phyloP scores from a whole-genome alignment of 2,113 vertebrate genomes.

The Cavia aperea region DNA sequence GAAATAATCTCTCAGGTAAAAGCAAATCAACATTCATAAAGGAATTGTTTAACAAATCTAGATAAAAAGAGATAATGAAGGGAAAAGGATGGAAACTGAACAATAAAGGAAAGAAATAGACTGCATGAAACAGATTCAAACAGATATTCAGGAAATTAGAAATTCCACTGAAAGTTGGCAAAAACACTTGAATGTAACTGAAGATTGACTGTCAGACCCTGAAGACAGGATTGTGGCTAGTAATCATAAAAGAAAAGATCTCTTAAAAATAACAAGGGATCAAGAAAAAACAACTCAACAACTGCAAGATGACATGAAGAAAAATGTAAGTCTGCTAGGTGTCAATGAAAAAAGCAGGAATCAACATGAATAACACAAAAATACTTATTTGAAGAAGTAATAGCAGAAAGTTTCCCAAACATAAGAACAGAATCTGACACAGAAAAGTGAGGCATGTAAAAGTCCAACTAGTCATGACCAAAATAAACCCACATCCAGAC shows the following conservation, averaged over 20 bases:
- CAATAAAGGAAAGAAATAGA: neutral
- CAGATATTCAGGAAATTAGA: neutral
- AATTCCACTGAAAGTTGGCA: neutral
- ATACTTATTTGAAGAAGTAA: neutral
- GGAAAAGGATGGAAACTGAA: neutral
- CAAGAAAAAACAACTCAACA: neutral
- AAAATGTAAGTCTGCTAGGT: neutral
- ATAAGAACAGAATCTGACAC: neutral
- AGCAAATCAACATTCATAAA: neutral
- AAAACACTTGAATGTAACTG: neutral
- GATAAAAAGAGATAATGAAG: neutral
- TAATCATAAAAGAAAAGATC: neutral
- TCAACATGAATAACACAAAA: neutral
- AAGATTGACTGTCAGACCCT: neutral
- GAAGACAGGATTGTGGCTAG: neutral
- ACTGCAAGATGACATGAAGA: neutral
- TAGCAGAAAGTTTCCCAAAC: neutral
- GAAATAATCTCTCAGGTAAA: neutral
- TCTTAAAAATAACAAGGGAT: neutral
- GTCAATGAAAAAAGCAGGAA: neutral
- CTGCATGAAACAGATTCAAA: neutral
- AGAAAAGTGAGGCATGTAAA: neutral
- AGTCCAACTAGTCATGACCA: neutral
- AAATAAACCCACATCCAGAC: neutral
- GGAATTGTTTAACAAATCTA: neutral